Base-by-base conservation (phyloP, 2,113 vertebrate species). In the Sprattus sprattus region DNA sequence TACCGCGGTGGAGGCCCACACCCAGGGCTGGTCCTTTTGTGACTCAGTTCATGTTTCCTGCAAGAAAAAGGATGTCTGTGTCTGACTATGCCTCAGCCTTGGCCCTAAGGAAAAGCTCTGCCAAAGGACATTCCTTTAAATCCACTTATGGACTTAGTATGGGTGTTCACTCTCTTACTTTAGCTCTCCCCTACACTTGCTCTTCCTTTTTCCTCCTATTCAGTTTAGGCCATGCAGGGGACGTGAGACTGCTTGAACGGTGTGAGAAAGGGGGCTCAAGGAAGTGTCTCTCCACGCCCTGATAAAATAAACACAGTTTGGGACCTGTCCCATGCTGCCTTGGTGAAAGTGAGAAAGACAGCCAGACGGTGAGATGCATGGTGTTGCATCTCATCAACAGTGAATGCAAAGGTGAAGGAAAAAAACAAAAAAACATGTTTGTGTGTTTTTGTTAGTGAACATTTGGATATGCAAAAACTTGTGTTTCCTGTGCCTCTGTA, bases 101-200 rank as follows among this genome's bases (percentile, higher is more conserved):
- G 71, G 71, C 28, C 71, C 71, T 39, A 39, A 78, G 71, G 71
- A 16, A 78, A 78, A 78, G 71, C 71, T 78, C 67, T 32, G 67
- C 67, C 67, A 28, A 32, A 39, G 67, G 67, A 75, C 67, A 75
- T 75, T 75, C 67, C 67, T 75, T 39, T 75, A 75, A 13, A 75
- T 75, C 11, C 67, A 13, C 28, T 75, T 39, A 75, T 13, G 13
- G 8, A 75, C 67, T 75, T 75, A 39, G 28, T 75, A 28, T 32
- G 67, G 67, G n/a, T 75, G 39, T 75, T 75, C 67, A 75, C 67
- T 75, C 28, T 75, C 67, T 75, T 32, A 3, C 67, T 39, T 28
- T 4, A 4, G 13, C 67, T 15, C 67, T 32, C 67, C 2, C 67
- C 13, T 13, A 0, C 11, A 0, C 11, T 32, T 32, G 4, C 71